A percentile compares a stretch with the other conserved stretches of the same genome.
Evolutionary conservation across 2,113 vertebrate species (phyloP).

Genomic region (Salvator merianae): DNA sequence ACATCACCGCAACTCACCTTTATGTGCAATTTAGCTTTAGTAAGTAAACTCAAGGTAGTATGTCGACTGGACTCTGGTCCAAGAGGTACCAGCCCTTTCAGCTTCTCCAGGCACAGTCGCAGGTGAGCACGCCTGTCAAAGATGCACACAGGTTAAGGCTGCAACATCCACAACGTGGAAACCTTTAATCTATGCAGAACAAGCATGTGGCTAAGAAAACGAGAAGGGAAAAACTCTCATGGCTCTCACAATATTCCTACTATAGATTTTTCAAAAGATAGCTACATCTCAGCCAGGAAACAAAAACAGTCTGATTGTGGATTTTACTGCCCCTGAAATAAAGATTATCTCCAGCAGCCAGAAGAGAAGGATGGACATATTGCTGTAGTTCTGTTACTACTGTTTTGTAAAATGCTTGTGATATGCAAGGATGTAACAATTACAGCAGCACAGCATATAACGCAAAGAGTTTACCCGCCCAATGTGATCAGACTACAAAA

Average conservation of each 20-base stretch:
- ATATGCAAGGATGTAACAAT: no score
- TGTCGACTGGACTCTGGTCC: constrained; percentile 87
- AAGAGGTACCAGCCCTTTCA: constrained; percentile 91
- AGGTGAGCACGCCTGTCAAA: constrained; percentile 87
- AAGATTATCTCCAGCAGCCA: no score
- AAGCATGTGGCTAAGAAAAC: background rate
- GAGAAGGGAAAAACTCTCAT: background rate
- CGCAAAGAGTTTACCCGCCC: no score
- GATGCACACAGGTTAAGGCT: background rate
- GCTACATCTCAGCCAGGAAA: background rate
- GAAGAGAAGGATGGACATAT: no score
- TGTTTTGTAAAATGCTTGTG: no score
- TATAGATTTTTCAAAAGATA: background rate
- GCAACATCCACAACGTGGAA: background rate
- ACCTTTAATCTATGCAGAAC: background rate
- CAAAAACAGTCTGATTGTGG: background rate
- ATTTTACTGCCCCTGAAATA: no score
- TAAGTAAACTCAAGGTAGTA: constrained; percentile 93
- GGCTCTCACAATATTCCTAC: background rate
- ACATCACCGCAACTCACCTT: constrained; percentile 75
- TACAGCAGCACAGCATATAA: no score
- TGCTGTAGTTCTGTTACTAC: no score
- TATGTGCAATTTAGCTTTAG: constrained; percentile 91
- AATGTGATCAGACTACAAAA: background rate
- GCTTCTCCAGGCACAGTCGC: constrained; percentile 90